phyloP scores from a whole-genome alignment of 2,888 invertebrate species.

The Chirona hameri region DNA sequence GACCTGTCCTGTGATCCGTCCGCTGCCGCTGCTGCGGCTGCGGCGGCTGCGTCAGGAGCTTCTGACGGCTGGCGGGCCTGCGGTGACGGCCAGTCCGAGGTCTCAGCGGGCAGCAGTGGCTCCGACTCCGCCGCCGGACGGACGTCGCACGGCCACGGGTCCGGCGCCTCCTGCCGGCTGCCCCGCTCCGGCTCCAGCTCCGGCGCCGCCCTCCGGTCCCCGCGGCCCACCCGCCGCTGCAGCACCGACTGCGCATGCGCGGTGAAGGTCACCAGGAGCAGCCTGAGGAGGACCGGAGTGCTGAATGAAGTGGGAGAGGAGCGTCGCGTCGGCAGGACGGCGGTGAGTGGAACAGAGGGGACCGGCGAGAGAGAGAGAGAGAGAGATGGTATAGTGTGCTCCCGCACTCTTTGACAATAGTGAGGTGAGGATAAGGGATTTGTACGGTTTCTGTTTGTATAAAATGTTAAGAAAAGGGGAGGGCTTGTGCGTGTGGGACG shows the following conservation, averaged over 20 bases:
- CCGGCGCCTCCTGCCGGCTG: too few relatives aligned
- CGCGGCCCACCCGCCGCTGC: background rate
- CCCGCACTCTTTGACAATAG: too few relatives aligned
- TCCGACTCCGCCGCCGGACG: background rate
- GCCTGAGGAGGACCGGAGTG: constrained; percentile 9
- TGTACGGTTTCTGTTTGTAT: too few relatives aligned
- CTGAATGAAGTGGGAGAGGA: background rate
- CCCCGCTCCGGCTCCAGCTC: background rate
- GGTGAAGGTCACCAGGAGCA: background rate
- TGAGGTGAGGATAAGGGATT: too few relatives aligned
- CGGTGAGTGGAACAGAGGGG: background rate
- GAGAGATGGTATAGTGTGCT: too few relatives aligned
- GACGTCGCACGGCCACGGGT: background rate
- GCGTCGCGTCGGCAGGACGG: background rate
- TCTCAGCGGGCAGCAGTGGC: background rate
- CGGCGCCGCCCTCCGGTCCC: background rate
- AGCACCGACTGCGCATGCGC: background rate
- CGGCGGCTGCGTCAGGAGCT: too few relatives aligned
- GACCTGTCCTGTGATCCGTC: background rate
- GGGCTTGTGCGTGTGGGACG: too few relatives aligned
- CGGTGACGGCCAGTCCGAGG: constrained; percentile 14
- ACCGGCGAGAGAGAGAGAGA: background rate
- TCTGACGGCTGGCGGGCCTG: background rate
- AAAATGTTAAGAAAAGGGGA: too few relatives aligned
- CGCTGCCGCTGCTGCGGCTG: too few relatives aligned